Conservation (phyloP, 92 coral and sea anemone genomes). For the Palythoa grandiflora region DNA sequence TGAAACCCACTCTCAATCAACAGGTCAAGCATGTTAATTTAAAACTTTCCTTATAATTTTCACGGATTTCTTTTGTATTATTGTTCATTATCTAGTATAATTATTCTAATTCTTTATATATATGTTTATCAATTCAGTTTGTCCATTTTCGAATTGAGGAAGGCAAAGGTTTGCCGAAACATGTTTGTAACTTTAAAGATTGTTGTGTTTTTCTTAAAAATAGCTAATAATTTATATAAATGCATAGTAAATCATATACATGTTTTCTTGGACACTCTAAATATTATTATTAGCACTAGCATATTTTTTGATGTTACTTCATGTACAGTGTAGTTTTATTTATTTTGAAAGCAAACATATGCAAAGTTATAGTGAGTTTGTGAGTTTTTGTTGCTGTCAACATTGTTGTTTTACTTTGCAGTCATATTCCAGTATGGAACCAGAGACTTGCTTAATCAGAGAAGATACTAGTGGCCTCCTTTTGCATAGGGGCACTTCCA, state of each 20-base stretch:
- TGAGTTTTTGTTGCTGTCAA: not conserved
- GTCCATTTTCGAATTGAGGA: too few relatives aligned
- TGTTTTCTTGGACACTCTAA: not conserved
- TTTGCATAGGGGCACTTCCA: slow-evolving; percentile 57
- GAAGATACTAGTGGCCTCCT: slow-evolving; percentile 79
- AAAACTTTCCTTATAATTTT: too few relatives aligned
- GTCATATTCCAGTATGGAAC: slow-evolving; percentile 85
- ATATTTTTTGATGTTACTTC: not conserved
- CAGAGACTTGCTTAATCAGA: slow-evolving; percentile 78
- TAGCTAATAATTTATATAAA: too few relatives aligned
- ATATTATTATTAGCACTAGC: not conserved
- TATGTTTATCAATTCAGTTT: too few relatives aligned
- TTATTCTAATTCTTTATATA: too few relatives aligned
- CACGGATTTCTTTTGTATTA: too few relatives aligned
- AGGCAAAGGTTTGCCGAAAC: too few relatives aligned
- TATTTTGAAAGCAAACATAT: not conserved
- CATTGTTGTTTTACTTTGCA: slow-evolving; percentile 11
- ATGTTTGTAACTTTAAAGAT: too few relatives aligned
- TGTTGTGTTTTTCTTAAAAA: too few relatives aligned
- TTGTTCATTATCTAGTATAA: too few relatives aligned
- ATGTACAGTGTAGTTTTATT: not conserved
- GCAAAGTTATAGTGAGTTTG: not conserved
- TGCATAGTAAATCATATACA: not conserved
- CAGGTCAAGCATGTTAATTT: too few relatives aligned
- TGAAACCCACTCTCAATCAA: too few relatives aligned